Evolutionary conservation across 2,113 vertebrate species (phyloP), one percentile per base, ranked within the genome.

Genomic region (Alectura lathami): DNA sequence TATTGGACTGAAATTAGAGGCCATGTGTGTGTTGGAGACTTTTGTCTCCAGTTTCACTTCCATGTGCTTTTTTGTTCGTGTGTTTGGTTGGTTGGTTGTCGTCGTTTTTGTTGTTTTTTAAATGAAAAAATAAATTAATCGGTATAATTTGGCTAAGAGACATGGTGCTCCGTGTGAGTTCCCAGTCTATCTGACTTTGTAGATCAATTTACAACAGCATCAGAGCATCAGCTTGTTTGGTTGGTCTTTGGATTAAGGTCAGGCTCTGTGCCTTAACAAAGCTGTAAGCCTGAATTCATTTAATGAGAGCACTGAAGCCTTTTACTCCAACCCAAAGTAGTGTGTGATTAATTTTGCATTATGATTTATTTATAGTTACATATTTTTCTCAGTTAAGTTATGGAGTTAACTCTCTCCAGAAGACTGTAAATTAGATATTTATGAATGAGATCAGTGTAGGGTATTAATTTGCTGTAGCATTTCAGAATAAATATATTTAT

Each of bases 351-450:
- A 80, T 93, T 96, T 54, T 85, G 9, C 24, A 48, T 5, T 5
- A 80, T 40, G 67, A 86, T 92, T 95, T 78, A 56, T 92, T 90
- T 94, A 86, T 30, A 86, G 56, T 80, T 90, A 56, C 53, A 76
- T 13, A 50, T 83, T 92, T 91, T 92, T 94, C 93, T 88, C 64
- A 70, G 32, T 64, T 83, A 86, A 59, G 13, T 69, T 60, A 80
- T 36, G 50, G 56, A 91, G 22, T 78, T 84, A 54, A 26, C 45
- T 60, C 66, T 91, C 59, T 78, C 54, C 34, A 85, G 70, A 82
- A 81, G 63, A 83, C 57, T 83, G 47, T 76, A 91, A 96, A 95
- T 88, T 72, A 95, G 50, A 64, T 45, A 86, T 83, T 86, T 81
- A 85, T 76, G 69, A 92, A 68, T 69, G 38, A 91, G 66, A 83